Base-by-base conservation (phyloP, 2,888 invertebrate genomes). In the Cheilosia impressa region DNA sequence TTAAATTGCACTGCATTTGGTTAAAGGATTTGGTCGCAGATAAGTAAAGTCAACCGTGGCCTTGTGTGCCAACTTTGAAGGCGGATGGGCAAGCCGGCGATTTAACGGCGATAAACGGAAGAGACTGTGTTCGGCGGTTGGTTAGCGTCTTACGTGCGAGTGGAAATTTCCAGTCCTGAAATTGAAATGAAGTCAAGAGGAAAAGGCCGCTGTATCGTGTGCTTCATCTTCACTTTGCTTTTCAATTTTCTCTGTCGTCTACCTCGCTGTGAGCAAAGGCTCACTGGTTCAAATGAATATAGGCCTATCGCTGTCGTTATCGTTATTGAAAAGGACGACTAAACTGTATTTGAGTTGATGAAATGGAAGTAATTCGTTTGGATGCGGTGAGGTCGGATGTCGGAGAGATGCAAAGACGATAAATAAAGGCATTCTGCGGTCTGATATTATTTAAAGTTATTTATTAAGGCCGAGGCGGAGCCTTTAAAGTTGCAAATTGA, bases 351-450 rank as follows among this genome's bases (percentile, higher is more conserved):
- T 62, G 60, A 68, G 66, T 77, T 77, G 81, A 82, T 77, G 71
- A 76, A 82, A 82, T 71, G 81, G 63, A 82, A 82, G 81, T 82
- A 82, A 82, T 82, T 77, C 55, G 38, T 38, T 38, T 10, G 38
- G 34, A 34, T 34, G 27, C 27, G 10, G 31, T 75, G 19, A 19
- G 62, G 15, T 71, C 65, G 55, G 58, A 50, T 52, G 15, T 71
- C 65, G 50, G 58, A 50, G 41, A 65, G 65, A 53, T 60, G 17
- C 15, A 24, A 31, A 17, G n/a, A 1, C 50, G 52, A 63, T 41
- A 76, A 57, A 69, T 66, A 27, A 57, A 81, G 45, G 22, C 55
- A 22, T 63, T 68, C 15, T 69, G 62, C 3, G 65, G 65, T 65
- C 60, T 31, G 52, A 55, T 81, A 47, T 47, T 47, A 47, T 47